These are phyloP conservation scores for Hipparchia sbordonii DNA, from an alignment of 2,888 invertebrate species.

Conservation along the genomic window DNA sequence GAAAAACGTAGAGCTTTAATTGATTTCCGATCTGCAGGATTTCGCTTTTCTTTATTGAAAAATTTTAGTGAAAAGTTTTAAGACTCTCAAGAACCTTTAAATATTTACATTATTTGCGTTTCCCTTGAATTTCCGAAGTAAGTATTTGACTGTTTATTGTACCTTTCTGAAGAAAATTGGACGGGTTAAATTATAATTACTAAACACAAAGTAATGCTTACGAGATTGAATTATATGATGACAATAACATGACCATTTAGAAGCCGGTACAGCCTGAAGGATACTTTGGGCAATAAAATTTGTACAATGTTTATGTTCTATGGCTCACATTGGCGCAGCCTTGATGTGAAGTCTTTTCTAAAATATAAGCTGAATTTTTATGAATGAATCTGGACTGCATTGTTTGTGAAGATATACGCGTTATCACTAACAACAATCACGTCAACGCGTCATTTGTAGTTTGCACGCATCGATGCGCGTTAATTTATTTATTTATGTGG, in stretches of 20 bases:
- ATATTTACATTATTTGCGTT: background rate
- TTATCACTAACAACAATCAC: no score
- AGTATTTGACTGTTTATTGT: no score
- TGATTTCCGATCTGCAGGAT: conserved; percentile 33
- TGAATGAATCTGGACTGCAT: no score
- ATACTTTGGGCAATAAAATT: conserved; percentile 2
- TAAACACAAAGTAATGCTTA: background rate
- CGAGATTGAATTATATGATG: background rate
- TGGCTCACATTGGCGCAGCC: no score
- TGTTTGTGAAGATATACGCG: no score
- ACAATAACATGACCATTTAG: conserved; percentile 7
- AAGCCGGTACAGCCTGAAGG: background rate
- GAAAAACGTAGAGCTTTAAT: conserved; percentile 48
- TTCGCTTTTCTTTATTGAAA: conserved; percentile 27
- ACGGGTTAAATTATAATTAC: background rate
- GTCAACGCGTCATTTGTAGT: no score
- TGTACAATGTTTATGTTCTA: background rate
- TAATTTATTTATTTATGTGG: no score
- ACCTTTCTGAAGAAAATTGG: background rate
- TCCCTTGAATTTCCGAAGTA: background rate
- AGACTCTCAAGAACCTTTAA: background rate
- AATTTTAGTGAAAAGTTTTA: background rate
- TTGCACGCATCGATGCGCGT: no score
- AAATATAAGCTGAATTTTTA: no score
- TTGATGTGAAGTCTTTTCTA: no score